Conservation (phyloP, 1,140 invertebrate species). For the Temnothorax nylanderi region DNA sequence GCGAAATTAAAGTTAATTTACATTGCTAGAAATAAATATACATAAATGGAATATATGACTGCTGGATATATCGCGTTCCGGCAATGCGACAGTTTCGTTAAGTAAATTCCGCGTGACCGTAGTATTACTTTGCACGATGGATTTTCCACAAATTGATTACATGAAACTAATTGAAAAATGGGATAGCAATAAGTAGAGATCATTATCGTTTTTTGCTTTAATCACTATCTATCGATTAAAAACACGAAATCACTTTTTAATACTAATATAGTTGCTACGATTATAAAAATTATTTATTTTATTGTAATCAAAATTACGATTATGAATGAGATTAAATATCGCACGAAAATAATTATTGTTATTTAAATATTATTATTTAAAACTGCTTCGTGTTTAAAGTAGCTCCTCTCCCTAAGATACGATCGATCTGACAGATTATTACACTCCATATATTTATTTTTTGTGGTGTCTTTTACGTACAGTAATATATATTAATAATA, state of each 20-base stretch:
- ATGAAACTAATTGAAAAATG: not conserved
- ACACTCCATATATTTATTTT: not conserved
- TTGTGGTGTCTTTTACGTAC: not conserved
- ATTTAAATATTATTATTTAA: not conserved
- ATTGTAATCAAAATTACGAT: not conserved
- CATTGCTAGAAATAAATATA: not conserved
- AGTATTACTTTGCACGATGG: not conserved
- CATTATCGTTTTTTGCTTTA: not conserved
- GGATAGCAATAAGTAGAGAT: not conserved
- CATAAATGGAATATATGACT: not conserved
- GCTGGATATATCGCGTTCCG: not conserved
- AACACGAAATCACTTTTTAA: not conserved
- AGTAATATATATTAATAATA: not conserved
- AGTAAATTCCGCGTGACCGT: not conserved
- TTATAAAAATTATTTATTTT: conserved; percentile 12
- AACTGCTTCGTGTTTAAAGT: not conserved
- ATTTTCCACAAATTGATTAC: not conserved
- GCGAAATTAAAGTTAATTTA: not conserved
- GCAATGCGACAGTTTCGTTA: not conserved
- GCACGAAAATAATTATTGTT: not conserved
- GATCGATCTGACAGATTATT: not conserved
- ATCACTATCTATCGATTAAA: not conserved
- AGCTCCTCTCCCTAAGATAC: not conserved
- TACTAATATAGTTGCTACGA: not conserved
- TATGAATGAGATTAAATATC: not conserved